A percentile compares a stretch with the other conserved stretches of the same genome.
Evolutionary conservation across 2,888 invertebrate genomes (phyloP).

Genomic region (Caenorhabditis auriculariae): DNA sequence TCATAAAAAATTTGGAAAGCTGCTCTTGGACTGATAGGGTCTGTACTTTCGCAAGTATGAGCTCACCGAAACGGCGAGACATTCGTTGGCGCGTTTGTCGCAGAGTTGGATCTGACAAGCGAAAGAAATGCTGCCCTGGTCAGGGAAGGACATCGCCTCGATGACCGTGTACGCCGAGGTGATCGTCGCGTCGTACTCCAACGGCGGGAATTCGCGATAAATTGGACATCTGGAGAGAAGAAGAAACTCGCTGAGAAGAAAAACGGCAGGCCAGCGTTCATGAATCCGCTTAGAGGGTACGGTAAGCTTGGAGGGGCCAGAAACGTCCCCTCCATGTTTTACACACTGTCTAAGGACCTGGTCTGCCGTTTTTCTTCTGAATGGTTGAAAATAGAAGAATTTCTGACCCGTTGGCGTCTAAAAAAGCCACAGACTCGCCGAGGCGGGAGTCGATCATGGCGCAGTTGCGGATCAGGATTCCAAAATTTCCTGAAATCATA

Average conservation of each 20-base stretch:
- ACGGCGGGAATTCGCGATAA: conserved; percentile 46
- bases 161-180: conserved; percentile 53
- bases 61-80: conserved; percentile 53
- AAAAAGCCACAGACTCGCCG: conserved; percentile 26
- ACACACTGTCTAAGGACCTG: no score
- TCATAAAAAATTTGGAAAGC: no score
- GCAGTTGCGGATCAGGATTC: conserved; percentile 32
- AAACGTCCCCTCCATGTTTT: no score
- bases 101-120: conserved; percentile 59
- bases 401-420: conserved; percentile 42
- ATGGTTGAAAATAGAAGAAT: neutral
- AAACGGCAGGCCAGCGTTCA: no score
- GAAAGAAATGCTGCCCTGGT: conserved; percentile 50
- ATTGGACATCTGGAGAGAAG: conserved; percentile 51
- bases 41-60: no score
- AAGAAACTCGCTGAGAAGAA: no score
- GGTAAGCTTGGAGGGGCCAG: no score
- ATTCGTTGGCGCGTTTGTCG: conserved; percentile 55
- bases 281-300: no score
- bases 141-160: conserved; percentile 57
- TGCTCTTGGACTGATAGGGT: no score
- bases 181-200: conserved; percentile 47
- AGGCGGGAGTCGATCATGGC: conserved; percentile 34
- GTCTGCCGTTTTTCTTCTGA: no score
- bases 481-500: conserved; percentile 20